Conservation (phyloP, 2,888 invertebrate species). For the Aricia artaxerxes region DNA sequence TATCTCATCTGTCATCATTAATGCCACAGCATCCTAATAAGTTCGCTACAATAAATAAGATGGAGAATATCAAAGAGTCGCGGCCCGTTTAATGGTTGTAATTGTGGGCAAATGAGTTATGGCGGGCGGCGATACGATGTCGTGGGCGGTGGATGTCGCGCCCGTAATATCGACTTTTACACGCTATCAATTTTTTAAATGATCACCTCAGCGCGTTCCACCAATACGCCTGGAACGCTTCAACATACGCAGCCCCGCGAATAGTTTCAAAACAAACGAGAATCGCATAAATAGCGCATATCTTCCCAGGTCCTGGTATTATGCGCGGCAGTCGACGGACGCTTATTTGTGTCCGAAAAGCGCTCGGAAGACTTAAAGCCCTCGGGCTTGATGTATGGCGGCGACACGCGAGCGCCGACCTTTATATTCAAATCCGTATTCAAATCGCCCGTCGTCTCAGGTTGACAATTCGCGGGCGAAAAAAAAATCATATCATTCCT, state of each 20-base stretch:
- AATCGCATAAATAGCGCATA: slow-evolving; percentile 45
- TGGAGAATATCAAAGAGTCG: slow-evolving; percentile 73
- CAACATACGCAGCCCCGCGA: slow-evolving; percentile 58
- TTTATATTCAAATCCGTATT: slow-evolving; percentile 80
- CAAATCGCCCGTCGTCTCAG: slow-evolving; percentile 74
- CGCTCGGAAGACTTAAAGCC: slow-evolving; percentile 77
- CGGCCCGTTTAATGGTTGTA: slow-evolving; percentile 76
- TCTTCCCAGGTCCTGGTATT: slow-evolving; percentile 51
- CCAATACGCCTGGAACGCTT: slow-evolving; percentile 53
- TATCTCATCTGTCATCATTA: slow-evolving; percentile 79
- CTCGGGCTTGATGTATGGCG: slow-evolving; percentile 73
- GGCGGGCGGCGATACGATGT: slow-evolving; percentile 59
- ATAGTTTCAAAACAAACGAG: slow-evolving; percentile 53
- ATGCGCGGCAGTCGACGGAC: slow-evolving; percentile 68
- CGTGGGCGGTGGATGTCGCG: slow-evolving; percentile 66
- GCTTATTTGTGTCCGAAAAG: slow-evolving; percentile 79
- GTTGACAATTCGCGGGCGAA: slow-evolving; percentile 77
- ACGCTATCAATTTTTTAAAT: slow-evolving; percentile 74
- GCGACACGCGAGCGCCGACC: slow-evolving; percentile 73
- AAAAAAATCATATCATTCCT: slow-evolving; percentile 74
- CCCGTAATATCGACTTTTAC: slow-evolving; percentile 71
- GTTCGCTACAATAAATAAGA: slow-evolving; percentile 76
- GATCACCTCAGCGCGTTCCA: slow-evolving; percentile 65
- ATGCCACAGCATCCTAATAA: slow-evolving; percentile 77
- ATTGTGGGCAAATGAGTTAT: slow-evolving; percentile 77